Evolutionary conservation across 2,113 vertebrate species (phyloP).

Genomic region (Ptyas mucosa): DNA sequence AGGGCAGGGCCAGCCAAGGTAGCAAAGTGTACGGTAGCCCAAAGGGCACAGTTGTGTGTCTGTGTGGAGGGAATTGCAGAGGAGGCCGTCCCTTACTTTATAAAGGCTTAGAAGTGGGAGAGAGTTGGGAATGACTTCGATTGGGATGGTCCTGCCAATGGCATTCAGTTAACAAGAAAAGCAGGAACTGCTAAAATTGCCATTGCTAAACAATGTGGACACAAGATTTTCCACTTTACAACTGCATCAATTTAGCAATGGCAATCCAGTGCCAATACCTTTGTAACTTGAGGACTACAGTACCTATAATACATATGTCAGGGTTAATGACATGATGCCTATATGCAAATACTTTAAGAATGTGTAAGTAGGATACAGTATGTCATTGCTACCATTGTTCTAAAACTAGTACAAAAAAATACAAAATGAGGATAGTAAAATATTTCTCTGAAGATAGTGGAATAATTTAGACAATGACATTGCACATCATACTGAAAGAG

Average conservation of each 20-base stretch:
- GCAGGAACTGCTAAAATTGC: neutral
- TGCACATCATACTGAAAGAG: slow-evolving; percentile 29
- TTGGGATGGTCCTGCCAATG: neutral
- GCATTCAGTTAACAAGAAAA: neutral
- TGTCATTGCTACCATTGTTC: neutral
- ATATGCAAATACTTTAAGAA: neutral
- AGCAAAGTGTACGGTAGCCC: neutral
- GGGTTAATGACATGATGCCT: neutral
- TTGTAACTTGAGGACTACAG: neutral
- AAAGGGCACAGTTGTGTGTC: neutral
- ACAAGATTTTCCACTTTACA: neutral
- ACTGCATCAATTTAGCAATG: neutral
- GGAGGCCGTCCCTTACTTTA: neutral
- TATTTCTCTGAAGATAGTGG: slow-evolving; percentile 46
- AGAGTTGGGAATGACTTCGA: neutral
- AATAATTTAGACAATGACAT: slow-evolving; percentile 57
- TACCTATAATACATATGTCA: neutral
- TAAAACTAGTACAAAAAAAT: neutral
- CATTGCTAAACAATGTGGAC: neutral
- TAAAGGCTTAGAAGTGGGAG: neutral
- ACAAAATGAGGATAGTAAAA: neutral
- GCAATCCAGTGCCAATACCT: neutral
- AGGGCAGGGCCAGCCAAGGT: neutral
- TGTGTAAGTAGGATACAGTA: neutral
- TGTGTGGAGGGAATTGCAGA: neutral